Conservation (phyloP, 1,140 invertebrate genomes). For the Coptotermes formosanus region DNA sequence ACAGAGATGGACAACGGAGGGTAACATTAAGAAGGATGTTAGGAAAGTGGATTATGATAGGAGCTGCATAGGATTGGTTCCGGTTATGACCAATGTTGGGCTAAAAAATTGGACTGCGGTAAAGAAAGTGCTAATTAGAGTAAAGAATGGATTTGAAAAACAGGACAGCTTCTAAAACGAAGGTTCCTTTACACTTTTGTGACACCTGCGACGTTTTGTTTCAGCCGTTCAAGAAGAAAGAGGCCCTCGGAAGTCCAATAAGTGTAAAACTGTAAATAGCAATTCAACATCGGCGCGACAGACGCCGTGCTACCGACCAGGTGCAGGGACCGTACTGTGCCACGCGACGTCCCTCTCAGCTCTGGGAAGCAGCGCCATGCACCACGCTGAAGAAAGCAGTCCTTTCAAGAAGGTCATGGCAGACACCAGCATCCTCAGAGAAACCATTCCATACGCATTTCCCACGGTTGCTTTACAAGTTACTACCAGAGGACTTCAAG, state of each 20-base stretch:
- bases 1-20: too few species aligned
- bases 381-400: conserved; percentile 20
- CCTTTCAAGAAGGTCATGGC: conserved; percentile 24
- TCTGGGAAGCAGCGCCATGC: background rate
- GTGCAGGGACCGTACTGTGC: background rate
- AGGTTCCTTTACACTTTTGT: too few species aligned
- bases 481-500: background rate
- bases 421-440: background rate
- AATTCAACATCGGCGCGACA: background rate
- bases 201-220: background rate
- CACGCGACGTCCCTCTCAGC: background rate
- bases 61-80: too few species aligned
- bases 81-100: too few species aligned
- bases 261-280: background rate
- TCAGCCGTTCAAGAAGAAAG: conserved; percentile 31
- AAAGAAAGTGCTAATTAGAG: too few species aligned
- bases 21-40: too few species aligned
- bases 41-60: too few species aligned
- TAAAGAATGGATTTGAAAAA: too few species aligned
- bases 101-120: too few species aligned
- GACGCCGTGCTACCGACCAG: background rate
- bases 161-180: too few species aligned
- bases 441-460: background rate
- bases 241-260: conserved; percentile 27
- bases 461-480: conserved; percentile 2